Conservation (phyloP, 1,140 invertebrate genomes). For the Lerema accius region DNA sequence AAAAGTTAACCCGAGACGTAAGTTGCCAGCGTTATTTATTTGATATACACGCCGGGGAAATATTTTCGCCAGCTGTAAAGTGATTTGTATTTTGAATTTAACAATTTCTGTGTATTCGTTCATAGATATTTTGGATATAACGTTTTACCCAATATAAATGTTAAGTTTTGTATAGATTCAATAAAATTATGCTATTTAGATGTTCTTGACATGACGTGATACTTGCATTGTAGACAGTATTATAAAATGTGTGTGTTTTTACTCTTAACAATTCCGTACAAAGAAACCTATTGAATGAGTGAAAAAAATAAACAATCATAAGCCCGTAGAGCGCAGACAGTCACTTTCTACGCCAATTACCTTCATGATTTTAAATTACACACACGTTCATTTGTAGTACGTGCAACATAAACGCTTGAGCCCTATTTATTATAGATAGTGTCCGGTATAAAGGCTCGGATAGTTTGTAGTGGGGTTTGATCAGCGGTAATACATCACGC, state of each 20-base stretch:
- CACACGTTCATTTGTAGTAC: constrained; percentile 5
- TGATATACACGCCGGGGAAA: constrained; percentile 20
- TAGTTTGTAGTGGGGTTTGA: constrained; percentile 50
- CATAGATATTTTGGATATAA: background rate
- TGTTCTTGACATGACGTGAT: no score
- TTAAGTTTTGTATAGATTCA: no score
- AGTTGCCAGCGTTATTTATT: constrained; percentile 31
- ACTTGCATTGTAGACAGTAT: no score
- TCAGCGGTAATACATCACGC: constrained; percentile 60
- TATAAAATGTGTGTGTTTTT: no score
- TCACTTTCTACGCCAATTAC: no score
- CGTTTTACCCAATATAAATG: no score
- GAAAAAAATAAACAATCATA: no score
- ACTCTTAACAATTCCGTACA: no score
- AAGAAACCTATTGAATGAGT: no score
- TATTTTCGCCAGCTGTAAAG: constrained; percentile 22
- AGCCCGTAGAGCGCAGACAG: no score
- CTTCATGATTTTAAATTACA: constrained; percentile 1
- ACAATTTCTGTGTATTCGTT: background rate
- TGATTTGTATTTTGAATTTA: constrained; percentile 19
- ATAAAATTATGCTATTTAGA: no score
- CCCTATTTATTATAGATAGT: constrained; percentile 43
- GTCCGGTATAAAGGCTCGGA: constrained; percentile 43
- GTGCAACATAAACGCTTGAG: constrained; percentile 4
- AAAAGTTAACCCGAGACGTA: constrained; percentile 31